phyloP scores from a whole-genome alignment of 2,888 invertebrate genomes.

The Caenorhabditis virilis region DNA sequence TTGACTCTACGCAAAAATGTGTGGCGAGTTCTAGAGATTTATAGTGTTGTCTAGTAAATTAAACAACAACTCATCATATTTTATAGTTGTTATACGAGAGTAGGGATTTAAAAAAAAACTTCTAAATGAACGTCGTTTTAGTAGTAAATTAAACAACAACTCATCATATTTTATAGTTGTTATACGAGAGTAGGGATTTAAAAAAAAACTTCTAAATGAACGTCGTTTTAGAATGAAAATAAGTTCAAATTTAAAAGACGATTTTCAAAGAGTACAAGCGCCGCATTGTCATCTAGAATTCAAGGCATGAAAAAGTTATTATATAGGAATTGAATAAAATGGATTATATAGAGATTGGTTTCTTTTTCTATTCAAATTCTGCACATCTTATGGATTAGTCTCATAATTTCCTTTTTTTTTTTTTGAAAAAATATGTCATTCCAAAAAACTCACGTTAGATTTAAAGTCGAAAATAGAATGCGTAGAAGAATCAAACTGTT shows the following conservation, averaged over 20 bases:
- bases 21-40: no score
- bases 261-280: neutral
- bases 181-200: no score
- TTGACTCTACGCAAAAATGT: no score
- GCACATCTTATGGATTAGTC: neutral
- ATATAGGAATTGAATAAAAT: no score
- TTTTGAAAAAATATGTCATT: neutral
- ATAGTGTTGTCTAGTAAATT: no score
- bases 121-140: neutral
- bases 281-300: neutral
- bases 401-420: neutral
- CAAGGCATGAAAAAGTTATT: no score
- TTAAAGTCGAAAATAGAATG: slow-evolving; percentile 39
- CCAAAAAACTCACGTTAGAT: slow-evolving; percentile 33
- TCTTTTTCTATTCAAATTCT: neutral
- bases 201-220: neutral
- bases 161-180: no score
- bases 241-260: neutral
- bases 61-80: no score
- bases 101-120: no score
- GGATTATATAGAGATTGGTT: no score
- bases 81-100: no score
- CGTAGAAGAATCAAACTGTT: slow-evolving; percentile 28
- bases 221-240: neutral
- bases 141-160: no score